Evolutionary conservation across 2,888 invertebrate genomes (phyloP), one percentile per base, ranked within the genome.

Genomic region (Watsonalla cultraria): DNA sequence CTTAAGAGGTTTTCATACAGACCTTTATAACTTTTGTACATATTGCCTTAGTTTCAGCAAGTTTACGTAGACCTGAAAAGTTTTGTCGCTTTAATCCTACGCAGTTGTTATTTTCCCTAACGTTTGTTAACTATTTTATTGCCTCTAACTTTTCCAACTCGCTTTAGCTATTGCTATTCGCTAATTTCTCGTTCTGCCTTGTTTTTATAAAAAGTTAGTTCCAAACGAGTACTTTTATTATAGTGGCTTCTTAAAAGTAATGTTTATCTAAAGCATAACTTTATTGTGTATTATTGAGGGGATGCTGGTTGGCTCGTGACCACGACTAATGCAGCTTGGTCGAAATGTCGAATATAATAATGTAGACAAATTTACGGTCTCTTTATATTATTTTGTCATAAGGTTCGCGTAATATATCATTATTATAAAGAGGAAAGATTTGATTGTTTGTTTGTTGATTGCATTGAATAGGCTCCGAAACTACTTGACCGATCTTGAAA

Each of bases 51-150:
- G 65, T 64, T 63, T 62, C 63, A 61, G 61, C 62, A 64, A 62
- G 61, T 61, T 68, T 60, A 59, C 59, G 60, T 64, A 68, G 66
- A 72, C 70, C 58, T 63, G 64, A 70, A 72, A 72, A 72, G 59
- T 68, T 70, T 60, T 48, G 37, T 48, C 51, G 51, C 49, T 54
- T 37, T 55, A 53, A 51, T 69, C 45, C 45, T 13, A 46, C 35
- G 24, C 46, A 46, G 46, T 51, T 51, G 46, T 51, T 51, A 51
- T 51, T 51, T 51, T 46, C 35, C 46, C 46, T 34, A 46, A 46
- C 49, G 49, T 49, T 49, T 49, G 49, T 49, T 49, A 49, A 49
- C 49, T 49, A 49, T 37, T 49, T 49, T 49, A 49, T 49, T 49
- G 37, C 37, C 39, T 39, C 49, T 37, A n/a, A 37, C 49, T 37